Evolutionary conservation across 2,797 vertebrate genomes (phyloP).

Genomic region (Clarias platycephalus): DNA sequence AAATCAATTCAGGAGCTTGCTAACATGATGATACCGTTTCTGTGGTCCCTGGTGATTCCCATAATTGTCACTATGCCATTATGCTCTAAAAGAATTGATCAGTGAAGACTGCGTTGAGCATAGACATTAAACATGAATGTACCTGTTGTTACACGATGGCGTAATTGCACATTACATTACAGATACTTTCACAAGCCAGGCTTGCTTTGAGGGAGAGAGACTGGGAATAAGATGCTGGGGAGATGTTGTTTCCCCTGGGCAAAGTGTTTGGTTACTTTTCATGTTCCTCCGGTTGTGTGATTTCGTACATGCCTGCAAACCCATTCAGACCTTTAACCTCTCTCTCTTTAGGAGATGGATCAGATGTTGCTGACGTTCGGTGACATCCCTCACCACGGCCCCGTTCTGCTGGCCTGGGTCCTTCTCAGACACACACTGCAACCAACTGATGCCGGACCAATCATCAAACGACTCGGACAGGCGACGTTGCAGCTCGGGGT

Average conservation of each 20-base stretch:
- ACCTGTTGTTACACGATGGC: not conserved
- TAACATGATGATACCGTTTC: too few species aligned
- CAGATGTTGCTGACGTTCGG: conserved; percentile 87
- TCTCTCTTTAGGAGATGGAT: conserved; percentile 86
- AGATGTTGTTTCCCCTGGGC: not conserved
- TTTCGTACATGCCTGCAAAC: not conserved
- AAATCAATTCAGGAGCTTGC: too few species aligned
- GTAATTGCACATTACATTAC: not conserved
- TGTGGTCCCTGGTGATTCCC: not conserved
- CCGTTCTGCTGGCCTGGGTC: conserved; percentile 92
- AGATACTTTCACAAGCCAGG: not conserved
- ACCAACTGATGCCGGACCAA: conserved; percentile 79
- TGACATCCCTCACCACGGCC: conserved; percentile 88
- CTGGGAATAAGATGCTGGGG: too few species aligned
- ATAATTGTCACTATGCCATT: not conserved
- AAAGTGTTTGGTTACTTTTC: not conserved
- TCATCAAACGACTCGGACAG: conserved; percentile 86
- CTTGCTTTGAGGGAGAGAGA: too few species aligned
- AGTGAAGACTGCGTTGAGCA: not conserved
- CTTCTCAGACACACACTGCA: conserved; percentile 89
- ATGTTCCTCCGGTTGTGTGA: not conserved
- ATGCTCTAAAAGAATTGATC: not conserved
- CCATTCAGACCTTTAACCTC: not conserved
- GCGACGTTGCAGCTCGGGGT: conserved; percentile 87
- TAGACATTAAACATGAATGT: not conserved